Percentiles rank a stretch among this genome's conserved stretches.
Conservation (phyloP, 2,797 vertebrate genomes). For the Enoplosus armatus region DNA sequence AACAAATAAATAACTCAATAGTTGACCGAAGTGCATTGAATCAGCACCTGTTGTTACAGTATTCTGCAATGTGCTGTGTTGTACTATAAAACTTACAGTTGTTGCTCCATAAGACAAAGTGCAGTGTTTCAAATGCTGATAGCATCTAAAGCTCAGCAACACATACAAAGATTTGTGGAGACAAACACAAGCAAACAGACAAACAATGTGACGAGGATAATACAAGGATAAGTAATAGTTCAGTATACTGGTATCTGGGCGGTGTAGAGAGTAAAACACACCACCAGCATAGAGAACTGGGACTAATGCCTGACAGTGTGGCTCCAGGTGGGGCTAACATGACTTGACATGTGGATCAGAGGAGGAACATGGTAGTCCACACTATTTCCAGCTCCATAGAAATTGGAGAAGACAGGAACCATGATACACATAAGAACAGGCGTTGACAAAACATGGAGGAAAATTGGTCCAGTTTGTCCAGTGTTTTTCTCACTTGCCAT, state of each 20-base stretch:
- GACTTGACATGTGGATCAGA: not conserved
- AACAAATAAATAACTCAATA: not conserved
- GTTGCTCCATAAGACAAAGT: not conserved
- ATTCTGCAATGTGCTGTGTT: not conserved
- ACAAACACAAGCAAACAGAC: constrained; percentile 1
- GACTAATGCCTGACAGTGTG: not conserved
- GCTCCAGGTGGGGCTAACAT: not conserved
- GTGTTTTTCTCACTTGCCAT: not conserved
- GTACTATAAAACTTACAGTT: not conserved
- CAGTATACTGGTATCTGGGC: not conserved
- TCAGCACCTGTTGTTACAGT: not conserved
- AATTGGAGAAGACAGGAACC: not conserved
- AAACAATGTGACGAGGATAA: not conserved
- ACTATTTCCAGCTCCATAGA: not conserved
- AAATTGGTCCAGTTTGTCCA: too few species aligned
- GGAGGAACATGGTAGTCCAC: not conserved
- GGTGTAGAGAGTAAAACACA: not conserved
- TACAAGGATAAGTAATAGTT: not conserved
- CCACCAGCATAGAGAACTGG: not conserved
- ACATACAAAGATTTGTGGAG: not conserved
- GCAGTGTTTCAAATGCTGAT: not conserved
- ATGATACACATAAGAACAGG: not conserved
- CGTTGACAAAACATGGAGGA: not conserved
- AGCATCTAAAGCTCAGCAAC: not conserved
- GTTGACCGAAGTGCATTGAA: accelerated